A percentile compares a stretch with the other conserved stretches of the same genome.
Conservation (phyloP, 2,113 vertebrate species). For the Semnopithecus entellus region DNA sequence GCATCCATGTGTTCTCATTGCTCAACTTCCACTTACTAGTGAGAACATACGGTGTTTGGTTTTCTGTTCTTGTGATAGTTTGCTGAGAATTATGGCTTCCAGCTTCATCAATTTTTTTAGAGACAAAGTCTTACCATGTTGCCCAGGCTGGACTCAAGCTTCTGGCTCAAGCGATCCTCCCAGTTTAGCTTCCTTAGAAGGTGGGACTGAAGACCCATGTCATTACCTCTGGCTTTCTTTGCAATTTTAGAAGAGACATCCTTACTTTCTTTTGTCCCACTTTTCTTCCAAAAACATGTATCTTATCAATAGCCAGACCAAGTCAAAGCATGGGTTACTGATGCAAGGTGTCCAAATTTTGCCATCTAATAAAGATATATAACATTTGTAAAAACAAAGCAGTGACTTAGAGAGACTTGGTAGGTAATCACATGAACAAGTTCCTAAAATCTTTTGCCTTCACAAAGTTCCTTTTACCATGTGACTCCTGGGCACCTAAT, state of each 20-base stretch:
- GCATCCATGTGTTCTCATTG: too few species aligned
- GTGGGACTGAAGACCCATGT: background rate
- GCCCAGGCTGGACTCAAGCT: background rate
- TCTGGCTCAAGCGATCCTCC: background rate
- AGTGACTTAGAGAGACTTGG: background rate
- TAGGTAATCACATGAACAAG: background rate
- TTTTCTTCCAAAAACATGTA: background rate
- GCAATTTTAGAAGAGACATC: background rate
- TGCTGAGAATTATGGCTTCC: too few species aligned
- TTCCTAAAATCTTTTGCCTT: conserved; percentile 18
- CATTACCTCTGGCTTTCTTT: background rate
- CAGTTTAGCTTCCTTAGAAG: background rate
- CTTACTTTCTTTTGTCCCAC: background rate
- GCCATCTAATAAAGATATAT: background rate
- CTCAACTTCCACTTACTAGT: too few species aligned
- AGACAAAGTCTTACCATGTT: background rate
- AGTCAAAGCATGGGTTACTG: background rate
- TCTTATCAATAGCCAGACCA: background rate
- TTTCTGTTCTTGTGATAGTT: too few species aligned
- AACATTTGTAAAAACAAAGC: background rate
- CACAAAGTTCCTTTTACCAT: background rate
- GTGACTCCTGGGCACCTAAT: background rate
- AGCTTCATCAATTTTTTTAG: background rate
- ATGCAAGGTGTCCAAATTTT: background rate
- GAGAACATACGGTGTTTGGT: too few species aligned